phyloP scores from a whole-genome alignment of 2,113 vertebrate genomes.

The Actenoides hombroni region DNA sequence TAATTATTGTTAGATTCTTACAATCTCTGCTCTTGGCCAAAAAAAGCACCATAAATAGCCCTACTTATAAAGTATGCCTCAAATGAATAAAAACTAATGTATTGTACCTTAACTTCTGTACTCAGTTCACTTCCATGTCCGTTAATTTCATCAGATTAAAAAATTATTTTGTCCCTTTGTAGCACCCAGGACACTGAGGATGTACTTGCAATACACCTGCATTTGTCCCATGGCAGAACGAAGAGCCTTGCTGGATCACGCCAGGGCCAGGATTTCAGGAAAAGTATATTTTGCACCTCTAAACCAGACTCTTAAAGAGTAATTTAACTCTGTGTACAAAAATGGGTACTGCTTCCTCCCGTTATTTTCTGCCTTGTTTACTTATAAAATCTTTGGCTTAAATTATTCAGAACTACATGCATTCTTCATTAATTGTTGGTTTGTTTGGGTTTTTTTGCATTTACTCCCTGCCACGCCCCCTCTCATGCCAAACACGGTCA shows the following conservation, averaged over 20 bases:
- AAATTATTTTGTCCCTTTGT: not conserved
- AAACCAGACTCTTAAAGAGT: not conserved
- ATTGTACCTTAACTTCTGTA: not conserved
- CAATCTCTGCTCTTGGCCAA: not conserved
- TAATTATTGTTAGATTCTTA: not conserved
- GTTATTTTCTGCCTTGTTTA: not conserved
- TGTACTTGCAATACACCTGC: not conserved
- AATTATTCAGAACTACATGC: not conserved
- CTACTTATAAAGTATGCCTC: not conserved
- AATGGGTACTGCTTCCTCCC: not conserved
- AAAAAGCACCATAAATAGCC: not conserved
- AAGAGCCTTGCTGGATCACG: not conserved
- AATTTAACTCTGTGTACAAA: not conserved
- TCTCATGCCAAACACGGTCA: not conserved
- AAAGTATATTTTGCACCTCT: not conserved
- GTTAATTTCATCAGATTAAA: not conserved
- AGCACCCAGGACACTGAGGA: not conserved
- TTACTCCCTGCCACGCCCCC: not conserved
- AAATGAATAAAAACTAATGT: not conserved
- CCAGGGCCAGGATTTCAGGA: not conserved
- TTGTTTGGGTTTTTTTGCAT: not conserved
- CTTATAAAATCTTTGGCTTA: not conserved
- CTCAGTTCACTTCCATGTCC: not conserved
- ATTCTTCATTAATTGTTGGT: not conserved
- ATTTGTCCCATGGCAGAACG: accelerated